phyloP scores from a whole-genome alignment of 2,113 vertebrate genomes.

The Silurus asotus region DNA sequence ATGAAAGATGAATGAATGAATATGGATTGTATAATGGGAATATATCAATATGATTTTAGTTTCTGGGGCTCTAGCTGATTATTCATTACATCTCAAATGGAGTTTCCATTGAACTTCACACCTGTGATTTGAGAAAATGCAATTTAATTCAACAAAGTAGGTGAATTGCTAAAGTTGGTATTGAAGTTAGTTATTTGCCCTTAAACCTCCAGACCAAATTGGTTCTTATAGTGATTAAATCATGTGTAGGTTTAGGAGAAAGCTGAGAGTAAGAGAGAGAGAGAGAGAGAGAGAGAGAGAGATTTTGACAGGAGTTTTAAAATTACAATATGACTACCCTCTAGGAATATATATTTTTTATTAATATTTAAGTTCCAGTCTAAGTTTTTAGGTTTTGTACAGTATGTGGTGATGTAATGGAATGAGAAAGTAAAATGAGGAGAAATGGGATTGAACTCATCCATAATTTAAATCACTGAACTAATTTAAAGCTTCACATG shows the following conservation, averaged over 20 bases:
- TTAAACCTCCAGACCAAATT: constrained; percentile 24
- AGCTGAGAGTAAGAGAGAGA: neutral
- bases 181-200: constrained; percentile 11
- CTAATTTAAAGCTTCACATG: neutral
- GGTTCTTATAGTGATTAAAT: neutral
- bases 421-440: neutral
- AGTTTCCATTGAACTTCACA: constrained; percentile 6
- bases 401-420: too few relatives aligned
- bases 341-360: neutral
- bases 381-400: neutral
- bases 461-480: neutral
- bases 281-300: neutral
- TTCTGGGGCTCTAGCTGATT: neutral
- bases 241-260: neutral
- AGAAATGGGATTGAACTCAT: neutral
- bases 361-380: neutral
- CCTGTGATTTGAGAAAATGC: constrained; percentile 38
- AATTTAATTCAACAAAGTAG: constrained; percentile 36
- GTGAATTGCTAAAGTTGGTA: constrained; percentile 41
- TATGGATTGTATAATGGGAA: constrained; percentile 5
- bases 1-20: neutral
- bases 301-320: neutral
- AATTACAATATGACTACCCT: neutral
- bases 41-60: constrained; percentile 27
- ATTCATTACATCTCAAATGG: constrained; percentile 37